These are phyloP conservation scores for Chlorodrepanis virens DNA, from an alignment of 2,113 vertebrate species.

Conservation along the genomic window DNA sequence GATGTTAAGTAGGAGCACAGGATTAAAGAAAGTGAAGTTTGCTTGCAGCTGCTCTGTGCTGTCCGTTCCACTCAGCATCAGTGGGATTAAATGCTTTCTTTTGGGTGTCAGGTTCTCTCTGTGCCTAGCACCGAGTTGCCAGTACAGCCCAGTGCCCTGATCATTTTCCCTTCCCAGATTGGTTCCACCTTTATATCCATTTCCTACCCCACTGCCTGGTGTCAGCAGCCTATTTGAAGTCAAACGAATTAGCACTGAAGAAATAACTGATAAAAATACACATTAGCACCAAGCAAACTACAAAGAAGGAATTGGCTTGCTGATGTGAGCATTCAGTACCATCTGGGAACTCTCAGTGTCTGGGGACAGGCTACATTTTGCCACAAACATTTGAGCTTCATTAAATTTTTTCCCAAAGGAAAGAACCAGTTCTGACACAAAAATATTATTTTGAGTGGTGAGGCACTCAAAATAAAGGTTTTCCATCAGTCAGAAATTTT, in stretches of 20 bases:
- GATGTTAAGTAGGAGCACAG: background rate
- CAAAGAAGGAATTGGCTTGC: slow-evolving; percentile 1
- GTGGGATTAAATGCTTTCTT: slow-evolving; percentile 23
- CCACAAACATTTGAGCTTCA: background rate
- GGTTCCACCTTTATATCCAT: slow-evolving; percentile 42
- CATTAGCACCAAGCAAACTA: background rate
- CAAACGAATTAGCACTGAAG: slow-evolving; percentile 25
- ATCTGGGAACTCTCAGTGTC: slow-evolving; percentile 23
- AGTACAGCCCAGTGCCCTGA: background rate
- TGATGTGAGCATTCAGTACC: background rate
- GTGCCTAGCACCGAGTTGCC: background rate
- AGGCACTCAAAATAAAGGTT: background rate
- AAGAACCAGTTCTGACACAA: background rate
- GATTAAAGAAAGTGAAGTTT: slow-evolving; percentile 52
- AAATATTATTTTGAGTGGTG: background rate
- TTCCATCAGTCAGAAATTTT: background rate
- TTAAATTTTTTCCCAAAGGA: background rate
- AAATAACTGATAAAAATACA: slow-evolving; percentile 28
- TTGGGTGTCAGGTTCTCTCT: slow-evolving; percentile 46
- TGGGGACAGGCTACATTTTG: background rate
- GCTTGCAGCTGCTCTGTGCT: slow-evolving; percentile 44
- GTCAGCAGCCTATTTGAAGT: slow-evolving; percentile 48
- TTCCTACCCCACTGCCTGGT: slow-evolving; percentile 11
- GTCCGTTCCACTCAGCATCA: slow-evolving; percentile 49
- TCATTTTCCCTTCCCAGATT: background rate